A percentile compares a stretch with the other conserved stretches of the same genome.
These are phyloP conservation scores for Pachypeltis micranthus DNA, from an alignment of 1,140 invertebrate genomes.

Conservation along the genomic window DNA sequence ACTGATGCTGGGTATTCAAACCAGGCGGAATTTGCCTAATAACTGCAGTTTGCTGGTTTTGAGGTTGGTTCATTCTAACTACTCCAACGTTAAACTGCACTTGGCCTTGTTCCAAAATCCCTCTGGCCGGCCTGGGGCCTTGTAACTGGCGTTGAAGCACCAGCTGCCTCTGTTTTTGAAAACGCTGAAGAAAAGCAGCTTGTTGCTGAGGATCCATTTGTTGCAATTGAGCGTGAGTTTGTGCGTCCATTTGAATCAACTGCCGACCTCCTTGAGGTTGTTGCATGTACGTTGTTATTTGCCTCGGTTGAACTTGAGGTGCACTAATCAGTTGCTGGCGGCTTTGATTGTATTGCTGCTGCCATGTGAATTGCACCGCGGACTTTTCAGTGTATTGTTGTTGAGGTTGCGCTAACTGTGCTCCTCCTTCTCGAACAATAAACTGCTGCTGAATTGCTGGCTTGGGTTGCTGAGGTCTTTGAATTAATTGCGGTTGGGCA, in stretches of 20 bases:
- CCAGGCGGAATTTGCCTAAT: constrained; percentile 46
- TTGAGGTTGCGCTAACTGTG: constrained; percentile 12
- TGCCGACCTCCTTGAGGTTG: constrained; percentile 38
- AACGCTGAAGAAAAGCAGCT: constrained; percentile 60
- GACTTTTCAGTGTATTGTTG: constrained; percentile 18
- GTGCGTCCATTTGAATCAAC: constrained; percentile 61
- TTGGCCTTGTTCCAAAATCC: constrained; percentile 13
- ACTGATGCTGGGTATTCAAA: constrained; percentile 49
- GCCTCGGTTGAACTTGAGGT: constrained; percentile 13
- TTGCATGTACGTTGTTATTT: constrained; percentile 30
- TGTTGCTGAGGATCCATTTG: constrained; percentile 66
- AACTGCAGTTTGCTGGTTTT: constrained; percentile 35
- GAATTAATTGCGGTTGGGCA: constrained; percentile 17
- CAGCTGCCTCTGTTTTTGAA: constrained; percentile 54
- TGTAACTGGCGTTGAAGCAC: constrained; percentile 36
- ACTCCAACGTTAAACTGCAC: constrained; percentile 16
- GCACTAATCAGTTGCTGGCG: constrained; percentile 17
- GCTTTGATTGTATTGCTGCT: constrained; percentile 19
- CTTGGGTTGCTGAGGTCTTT: constrained; percentile 19
- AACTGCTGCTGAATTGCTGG: constrained; percentile 21
- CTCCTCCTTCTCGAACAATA: constrained; percentile 16
- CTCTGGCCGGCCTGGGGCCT: constrained; percentile 7
- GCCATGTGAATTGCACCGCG: constrained; percentile 20
- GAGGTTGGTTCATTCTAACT: constrained; percentile 25
- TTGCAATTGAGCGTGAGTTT: constrained; percentile 69